Evolutionary conservation across 2,797 vertebrate species (phyloP), one percentile per base, ranked within the genome.

Genomic region (Moxostoma hubbsi): DNA sequence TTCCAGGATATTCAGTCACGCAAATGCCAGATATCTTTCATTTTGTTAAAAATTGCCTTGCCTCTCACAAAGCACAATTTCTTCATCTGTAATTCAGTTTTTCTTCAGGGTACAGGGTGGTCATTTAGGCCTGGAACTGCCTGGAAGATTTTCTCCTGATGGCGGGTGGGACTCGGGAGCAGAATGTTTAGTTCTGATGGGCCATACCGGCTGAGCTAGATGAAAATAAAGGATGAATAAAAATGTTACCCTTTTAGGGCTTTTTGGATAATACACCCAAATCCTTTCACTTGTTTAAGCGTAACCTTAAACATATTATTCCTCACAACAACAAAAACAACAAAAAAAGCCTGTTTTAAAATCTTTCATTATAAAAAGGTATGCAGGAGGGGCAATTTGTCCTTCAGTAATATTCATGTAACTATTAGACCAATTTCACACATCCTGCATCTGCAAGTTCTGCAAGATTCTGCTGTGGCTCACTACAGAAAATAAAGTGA

Each of bases 1-100:
- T 89, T 88, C 86, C 86, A 76, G 63, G 72, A 68, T 84, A 36
- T 80, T 75, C 54, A 7, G 67, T 61, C 55, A 45, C 53, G 78
- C 63, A 61, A 78, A 82, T 43, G 65, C 80, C 64, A 83, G 86
- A 88, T 90, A 90, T 89, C 86, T 75, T 68, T 63, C 46, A 50
- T 81, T 79, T 81, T 61, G 6, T 73, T 69, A 73, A 86, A 88
- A 82, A 86, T 68, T 0, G 81, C 80, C 84, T 75, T 18, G 83
- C 63, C 79, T 76, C 57, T n/a, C 36, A 10, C 49, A 55, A 57
- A 70, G 65, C 70, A 79, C 43, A 47, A 63, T 79, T 87, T 89
- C 82, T 86, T 85, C 73, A 77, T 85, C 75, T 84, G 63, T 88
- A 84, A 89, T 88, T 87, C 69, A 58, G 84, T 87, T 88, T 82